Percentiles rank a stretch among this genome's conserved stretches.
These are phyloP conservation scores for Drosophila sproati DNA, from an alignment of 1,140 invertebrate species.

Conservation along the genomic window DNA sequence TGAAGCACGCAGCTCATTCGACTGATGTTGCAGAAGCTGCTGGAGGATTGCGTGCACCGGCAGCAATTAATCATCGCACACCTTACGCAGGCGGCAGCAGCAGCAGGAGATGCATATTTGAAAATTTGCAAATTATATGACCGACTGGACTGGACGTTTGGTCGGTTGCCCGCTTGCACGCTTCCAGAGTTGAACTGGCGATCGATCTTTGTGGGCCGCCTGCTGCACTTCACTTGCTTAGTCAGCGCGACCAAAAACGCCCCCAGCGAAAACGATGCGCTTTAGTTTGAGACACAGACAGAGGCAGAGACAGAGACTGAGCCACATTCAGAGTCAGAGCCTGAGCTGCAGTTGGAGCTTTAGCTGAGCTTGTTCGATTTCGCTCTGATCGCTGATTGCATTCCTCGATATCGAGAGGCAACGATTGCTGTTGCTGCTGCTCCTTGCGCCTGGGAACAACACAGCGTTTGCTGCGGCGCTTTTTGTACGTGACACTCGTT, in stretches of 20 bases:
- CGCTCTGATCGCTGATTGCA: conserved; percentile 73
- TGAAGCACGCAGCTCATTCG: conserved; percentile 50
- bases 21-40: conserved; percentile 4
- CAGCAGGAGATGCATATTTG: conserved; percentile 80
- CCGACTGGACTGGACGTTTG: conserved; percentile 28
- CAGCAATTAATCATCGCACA: conserved; percentile 81
- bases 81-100: conserved; percentile 60
- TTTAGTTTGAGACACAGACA: conserved; percentile 17
- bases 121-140: conserved; percentile 81
- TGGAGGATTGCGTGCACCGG: conserved; percentile 67
- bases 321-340: neutral
- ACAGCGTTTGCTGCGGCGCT: conserved; percentile 48
- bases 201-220: conserved; percentile 46
- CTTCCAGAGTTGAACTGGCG: conserved; percentile 13
- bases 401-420: conserved; percentile 63
- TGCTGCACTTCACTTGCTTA: conserved; percentile 60
- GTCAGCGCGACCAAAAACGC: conserved; percentile 72
- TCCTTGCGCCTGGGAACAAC: conserved; percentile 69
- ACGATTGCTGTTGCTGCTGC: conserved; percentile 39
- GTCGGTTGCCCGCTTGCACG: conserved; percentile 1
- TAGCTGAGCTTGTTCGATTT: conserved; percentile 59
- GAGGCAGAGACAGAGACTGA: conserved; percentile 7
- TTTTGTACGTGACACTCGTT: conserved; percentile 76
- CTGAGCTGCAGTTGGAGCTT: conserved; percentile 9
- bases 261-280: conserved; percentile 55